Conservation (phyloP, 64 coral and sea anemone genomes). For the Anthopleura sola region DNA sequence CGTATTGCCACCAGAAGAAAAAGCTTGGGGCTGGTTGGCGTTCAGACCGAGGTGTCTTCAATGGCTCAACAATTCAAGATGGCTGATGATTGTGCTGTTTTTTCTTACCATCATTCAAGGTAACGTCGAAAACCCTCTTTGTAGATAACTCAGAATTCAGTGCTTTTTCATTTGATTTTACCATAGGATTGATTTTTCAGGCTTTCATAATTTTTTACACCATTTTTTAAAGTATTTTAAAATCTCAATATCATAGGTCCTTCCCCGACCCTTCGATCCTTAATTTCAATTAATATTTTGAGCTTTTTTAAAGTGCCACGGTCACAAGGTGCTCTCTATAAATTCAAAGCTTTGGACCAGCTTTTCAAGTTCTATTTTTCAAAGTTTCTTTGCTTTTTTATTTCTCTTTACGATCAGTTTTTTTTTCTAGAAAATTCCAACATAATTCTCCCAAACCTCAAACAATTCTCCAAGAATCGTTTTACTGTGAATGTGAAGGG, state of each 20-base stretch:
- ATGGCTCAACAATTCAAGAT: constrained; percentile 31
- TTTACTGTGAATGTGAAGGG: too few relatives aligned
- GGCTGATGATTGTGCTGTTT: not conserved
- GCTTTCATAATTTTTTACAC: too few relatives aligned
- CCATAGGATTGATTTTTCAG: too few relatives aligned
- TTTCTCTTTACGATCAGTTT: too few relatives aligned
- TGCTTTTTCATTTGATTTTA: not conserved
- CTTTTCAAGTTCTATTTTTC: not conserved
- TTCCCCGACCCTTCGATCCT: too few relatives aligned
- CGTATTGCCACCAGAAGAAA: not conserved
- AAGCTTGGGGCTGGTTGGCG: constrained; percentile 13
- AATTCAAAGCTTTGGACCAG: not conserved
- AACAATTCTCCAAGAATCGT: too few relatives aligned
- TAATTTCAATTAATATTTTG: too few relatives aligned
- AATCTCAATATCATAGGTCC: not conserved
- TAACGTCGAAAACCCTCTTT: not conserved
- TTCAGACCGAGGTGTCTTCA: constrained; percentile 25
- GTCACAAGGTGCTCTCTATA: too few relatives aligned
- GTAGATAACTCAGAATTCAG: not conserved
- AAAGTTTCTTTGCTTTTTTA: too few relatives aligned
- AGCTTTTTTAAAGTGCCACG: not conserved
- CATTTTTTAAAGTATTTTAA: not conserved
- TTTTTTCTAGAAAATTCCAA: too few relatives aligned
- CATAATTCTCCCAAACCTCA: too few relatives aligned
- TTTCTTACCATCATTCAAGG: constrained; percentile 29